Evolutionary conservation across 2,888 invertebrate species (phyloP).

Genomic region (Cryptocephalus moraei): DNA sequence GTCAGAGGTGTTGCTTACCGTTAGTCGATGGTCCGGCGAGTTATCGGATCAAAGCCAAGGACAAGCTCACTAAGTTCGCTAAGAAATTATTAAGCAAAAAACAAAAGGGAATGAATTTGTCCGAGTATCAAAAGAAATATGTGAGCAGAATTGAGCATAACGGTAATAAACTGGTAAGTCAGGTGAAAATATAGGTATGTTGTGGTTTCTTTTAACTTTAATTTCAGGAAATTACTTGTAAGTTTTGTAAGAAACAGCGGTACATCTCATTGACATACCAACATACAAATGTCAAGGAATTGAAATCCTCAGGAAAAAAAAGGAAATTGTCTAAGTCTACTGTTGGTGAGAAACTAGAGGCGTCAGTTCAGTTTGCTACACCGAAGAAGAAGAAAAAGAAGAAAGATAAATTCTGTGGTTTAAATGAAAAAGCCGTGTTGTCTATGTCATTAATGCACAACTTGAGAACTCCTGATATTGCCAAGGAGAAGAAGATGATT

Average conservation of each 20-base stretch:
- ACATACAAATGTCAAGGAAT: neutral
- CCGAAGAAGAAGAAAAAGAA: slow-evolving; percentile 25
- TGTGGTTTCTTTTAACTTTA: neutral
- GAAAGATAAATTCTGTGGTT: slow-evolving; percentile 38
- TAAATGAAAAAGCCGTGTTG: slow-evolving; percentile 23
- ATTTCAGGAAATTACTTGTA: slow-evolving; percentile 24
- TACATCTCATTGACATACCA: slow-evolving; percentile 12
- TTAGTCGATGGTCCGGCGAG: slow-evolving; percentile 12
- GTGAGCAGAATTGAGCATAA: slow-evolving; percentile 5
- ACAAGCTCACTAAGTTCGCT: slow-evolving; percentile 10
- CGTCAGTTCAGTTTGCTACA: neutral
- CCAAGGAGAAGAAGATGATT: slow-evolving; percentile 4
- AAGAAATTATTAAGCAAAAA: slow-evolving; percentile 7
- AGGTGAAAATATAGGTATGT: neutral
- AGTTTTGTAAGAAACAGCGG: slow-evolving; percentile 21
- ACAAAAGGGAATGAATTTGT: slow-evolving; percentile 7
- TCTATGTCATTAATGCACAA: neutral
- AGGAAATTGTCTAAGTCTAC: neutral
- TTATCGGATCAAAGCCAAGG: slow-evolving; percentile 7
- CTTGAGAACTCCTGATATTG: neutral
- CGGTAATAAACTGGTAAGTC: slow-evolving; percentile 12
- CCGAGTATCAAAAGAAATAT: slow-evolving; percentile 11
- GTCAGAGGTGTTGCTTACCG: slow-evolving; percentile 12
- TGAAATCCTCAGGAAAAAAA: too few species aligned
- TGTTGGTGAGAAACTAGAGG: slow-evolving; percentile 2